Evolutionary conservation across 2,888 invertebrate genomes (phyloP).

Genomic region (Fissipunctia ypsillon): DNA sequence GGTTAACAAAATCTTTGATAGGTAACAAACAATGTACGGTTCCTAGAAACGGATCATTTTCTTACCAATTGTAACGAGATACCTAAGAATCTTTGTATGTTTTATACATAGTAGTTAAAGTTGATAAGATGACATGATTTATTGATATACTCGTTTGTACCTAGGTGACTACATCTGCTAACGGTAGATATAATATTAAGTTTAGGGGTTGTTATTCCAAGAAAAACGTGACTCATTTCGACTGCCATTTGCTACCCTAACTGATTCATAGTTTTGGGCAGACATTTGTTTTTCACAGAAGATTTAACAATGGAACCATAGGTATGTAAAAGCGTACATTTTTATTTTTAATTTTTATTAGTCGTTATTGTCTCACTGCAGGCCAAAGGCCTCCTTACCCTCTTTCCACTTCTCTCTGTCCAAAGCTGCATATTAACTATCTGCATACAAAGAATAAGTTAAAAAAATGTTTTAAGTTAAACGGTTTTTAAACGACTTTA

Average conservation of each 20-base stretch:
- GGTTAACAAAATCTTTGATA: conserved; percentile 48
- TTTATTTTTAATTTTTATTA: no score
- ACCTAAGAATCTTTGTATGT: background rate
- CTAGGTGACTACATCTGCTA: background rate
- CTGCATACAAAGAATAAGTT: no score
- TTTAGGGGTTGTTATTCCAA: conserved; percentile 13
- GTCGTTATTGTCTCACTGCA: no score
- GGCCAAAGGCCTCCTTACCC: no score
- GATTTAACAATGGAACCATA: background rate
- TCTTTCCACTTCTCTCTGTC: no score
- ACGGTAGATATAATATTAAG: conserved; percentile 4
- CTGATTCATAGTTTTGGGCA: conserved; percentile 47
- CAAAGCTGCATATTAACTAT: no score
- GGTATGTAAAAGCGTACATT: background rate
- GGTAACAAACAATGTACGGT: background rate
- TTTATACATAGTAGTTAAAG: background rate
- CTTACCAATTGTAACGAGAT: background rate
- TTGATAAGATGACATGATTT: background rate
- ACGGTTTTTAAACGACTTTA: no score
- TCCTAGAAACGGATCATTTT: background rate
- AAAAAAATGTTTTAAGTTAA: no score
- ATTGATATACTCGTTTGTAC: background rate
- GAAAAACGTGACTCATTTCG: conserved; percentile 35
- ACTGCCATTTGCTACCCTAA: conserved; percentile 13
- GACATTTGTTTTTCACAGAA: conserved; percentile 19